These are phyloP conservation scores for Isurus oxyrinchus DNA, from an alignment of 2,113 vertebrate species.

Conservation along the genomic window DNA sequence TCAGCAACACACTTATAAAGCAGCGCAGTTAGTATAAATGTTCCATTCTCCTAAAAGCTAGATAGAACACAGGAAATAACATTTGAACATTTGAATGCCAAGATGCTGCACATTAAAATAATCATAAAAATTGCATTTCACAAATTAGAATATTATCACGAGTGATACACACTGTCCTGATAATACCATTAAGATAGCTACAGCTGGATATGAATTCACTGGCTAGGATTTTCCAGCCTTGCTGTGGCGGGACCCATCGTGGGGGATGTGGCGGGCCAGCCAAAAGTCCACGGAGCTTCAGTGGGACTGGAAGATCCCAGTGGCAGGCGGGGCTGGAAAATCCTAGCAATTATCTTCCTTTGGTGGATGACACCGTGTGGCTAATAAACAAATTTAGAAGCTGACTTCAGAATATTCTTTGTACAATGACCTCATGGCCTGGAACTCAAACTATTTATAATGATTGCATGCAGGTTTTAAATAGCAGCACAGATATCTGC, in stretches of 20 bases:
- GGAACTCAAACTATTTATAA: neutral
- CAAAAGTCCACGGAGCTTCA: too few species aligned
- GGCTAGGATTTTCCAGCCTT: too few species aligned
- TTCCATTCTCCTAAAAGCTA: neutral
- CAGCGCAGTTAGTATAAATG: neutral
- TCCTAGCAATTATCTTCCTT: neutral
- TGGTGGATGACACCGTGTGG: neutral
- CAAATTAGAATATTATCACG: neutral
- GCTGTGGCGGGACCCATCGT: too few species aligned
- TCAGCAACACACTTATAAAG: neutral
- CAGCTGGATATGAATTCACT: neutral
- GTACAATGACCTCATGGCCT: neutral
- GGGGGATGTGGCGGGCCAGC: too few species aligned
- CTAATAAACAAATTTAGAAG: slow-evolving; percentile 14
- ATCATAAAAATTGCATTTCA: neutral
- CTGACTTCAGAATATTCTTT: neutral
- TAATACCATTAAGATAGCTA: neutral
- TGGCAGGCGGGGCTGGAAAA: too few species aligned
- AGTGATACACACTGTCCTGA: neutral
- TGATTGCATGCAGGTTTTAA: neutral
- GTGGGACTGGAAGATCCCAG: too few species aligned
- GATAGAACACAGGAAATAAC: neutral
- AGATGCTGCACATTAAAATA: neutral
- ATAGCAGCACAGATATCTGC: neutral
- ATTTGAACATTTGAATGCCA: neutral